Conservation (phyloP, 1,140 invertebrate species). For the Pomacea maculata region DNA sequence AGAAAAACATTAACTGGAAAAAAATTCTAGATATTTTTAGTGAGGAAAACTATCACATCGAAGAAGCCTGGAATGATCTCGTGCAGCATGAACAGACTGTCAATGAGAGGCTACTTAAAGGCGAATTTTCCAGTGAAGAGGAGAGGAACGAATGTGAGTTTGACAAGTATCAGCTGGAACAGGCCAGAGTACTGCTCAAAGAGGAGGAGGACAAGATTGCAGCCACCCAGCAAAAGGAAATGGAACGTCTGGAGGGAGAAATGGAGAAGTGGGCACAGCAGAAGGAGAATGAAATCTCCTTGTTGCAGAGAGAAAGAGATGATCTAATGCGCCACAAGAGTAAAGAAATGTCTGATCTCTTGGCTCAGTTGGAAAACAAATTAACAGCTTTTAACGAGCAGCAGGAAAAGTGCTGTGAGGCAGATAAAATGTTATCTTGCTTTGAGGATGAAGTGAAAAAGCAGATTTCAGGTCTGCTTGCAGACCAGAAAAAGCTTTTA, state of each 20-base stretch:
- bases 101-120: slow-evolving; percentile 23
- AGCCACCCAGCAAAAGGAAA: slow-evolving; percentile 42
- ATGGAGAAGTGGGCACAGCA: slow-evolving; percentile 49
- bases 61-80: slow-evolving; percentile 56
- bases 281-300: slow-evolving; percentile 32
- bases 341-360: slow-evolving; percentile 7
- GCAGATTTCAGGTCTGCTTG: slow-evolving; percentile 15
- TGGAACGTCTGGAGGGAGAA: slow-evolving; percentile 48
- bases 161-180: slow-evolving; percentile 41
- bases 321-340: slow-evolving; percentile 28
- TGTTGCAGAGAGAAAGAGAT: slow-evolving; percentile 19
- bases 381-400: neutral
- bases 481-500: slow-evolving; percentile 25
- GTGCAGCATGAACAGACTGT: slow-evolving; percentile 44
- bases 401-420: slow-evolving; percentile 36
- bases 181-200: slow-evolving; percentile 43
- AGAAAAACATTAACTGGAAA: slow-evolving; percentile 45
- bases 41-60: slow-evolving; percentile 44
- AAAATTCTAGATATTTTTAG: slow-evolving; percentile 40
- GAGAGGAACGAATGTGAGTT: slow-evolving; percentile 39
- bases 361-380: slow-evolving; percentile 10
- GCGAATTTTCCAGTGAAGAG: slow-evolving; percentile 31
- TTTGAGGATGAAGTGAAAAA: slow-evolving; percentile 27
- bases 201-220: slow-evolving; percentile 51
- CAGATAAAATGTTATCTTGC: slow-evolving; percentile 23